A percentile compares a stretch with the other conserved stretches of the same genome.
Conservation (phyloP, 2,888 invertebrate species). For the Acanthoscelides obtectus region DNA sequence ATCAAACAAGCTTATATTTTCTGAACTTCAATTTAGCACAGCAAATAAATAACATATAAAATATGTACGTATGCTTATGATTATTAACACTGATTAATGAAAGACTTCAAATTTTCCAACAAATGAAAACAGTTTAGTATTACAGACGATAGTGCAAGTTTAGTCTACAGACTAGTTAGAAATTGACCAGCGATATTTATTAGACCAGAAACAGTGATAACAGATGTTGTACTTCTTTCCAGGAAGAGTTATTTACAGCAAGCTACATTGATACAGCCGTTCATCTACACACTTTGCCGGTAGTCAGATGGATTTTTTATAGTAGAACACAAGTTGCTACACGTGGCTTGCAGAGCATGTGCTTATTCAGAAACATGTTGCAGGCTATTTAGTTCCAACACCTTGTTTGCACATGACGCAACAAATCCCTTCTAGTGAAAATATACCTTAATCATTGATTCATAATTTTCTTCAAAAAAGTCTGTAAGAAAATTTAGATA, state of each 20-base stretch:
- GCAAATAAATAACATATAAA: conserved; percentile 32
- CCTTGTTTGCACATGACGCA: no score
- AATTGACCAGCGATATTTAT: neutral
- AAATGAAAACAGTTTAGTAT: conserved; percentile 18
- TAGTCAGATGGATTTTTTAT: no score
- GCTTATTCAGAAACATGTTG: no score
- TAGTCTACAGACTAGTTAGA: neutral
- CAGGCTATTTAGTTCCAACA: no score
- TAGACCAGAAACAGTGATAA: neutral
- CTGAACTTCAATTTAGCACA: conserved; percentile 27
- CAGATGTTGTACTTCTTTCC: conserved; percentile 1
- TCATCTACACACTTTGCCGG: no score
- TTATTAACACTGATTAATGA: conserved; percentile 26
- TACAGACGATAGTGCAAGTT: conserved; percentile 17
- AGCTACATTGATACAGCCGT: neutral
- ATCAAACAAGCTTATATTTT: conserved; percentile 31
- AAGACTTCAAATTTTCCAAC: conserved; percentile 25
- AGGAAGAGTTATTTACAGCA: neutral
- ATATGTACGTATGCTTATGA: conserved; percentile 24
- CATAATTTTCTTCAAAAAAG: no score
- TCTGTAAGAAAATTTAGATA: no score
- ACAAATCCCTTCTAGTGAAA: no score
- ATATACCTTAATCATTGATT: no score
- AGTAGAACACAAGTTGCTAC: no score
- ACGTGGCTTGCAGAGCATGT: no score